phyloP scores from a whole-genome alignment of 2,888 invertebrate genomes.

The Ceriagrion tenellum region DNA sequence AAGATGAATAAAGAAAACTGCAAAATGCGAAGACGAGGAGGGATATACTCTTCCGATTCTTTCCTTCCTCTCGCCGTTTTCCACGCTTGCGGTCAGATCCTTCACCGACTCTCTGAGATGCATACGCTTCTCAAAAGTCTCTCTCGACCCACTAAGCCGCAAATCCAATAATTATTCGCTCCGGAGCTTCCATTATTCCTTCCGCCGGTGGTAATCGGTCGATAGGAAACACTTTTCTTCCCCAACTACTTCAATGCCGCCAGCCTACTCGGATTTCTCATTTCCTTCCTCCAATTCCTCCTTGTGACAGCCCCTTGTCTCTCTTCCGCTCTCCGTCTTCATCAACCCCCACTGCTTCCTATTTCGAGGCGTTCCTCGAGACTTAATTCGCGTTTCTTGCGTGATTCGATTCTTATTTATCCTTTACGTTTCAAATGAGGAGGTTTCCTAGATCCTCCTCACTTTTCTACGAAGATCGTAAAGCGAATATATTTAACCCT shows the following conservation, averaged over 20 bases:
- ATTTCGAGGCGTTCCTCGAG: too few relatives aligned
- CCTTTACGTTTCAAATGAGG: not conserved
- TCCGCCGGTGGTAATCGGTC: not conserved
- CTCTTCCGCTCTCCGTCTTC: not conserved
- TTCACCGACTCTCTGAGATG: not conserved
- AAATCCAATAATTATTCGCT: constrained; percentile 26
- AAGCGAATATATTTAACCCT: not conserved
- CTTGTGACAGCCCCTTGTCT: not conserved
- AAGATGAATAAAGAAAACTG: not conserved
- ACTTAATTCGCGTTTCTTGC: too few relatives aligned
- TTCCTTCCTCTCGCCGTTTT: not conserved
- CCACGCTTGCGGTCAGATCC: not conserved
- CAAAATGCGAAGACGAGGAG: not conserved
- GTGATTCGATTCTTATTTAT: not conserved
- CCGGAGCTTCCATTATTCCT: not conserved
- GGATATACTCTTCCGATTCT: not conserved
- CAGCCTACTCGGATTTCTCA: not conserved
- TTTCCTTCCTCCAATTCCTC: not conserved
- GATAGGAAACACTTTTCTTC: not conserved
- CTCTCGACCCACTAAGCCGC: not conserved
- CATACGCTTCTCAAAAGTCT: not conserved
- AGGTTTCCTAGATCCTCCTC: not conserved
- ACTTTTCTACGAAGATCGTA: not conserved
- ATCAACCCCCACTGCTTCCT: too few relatives aligned
- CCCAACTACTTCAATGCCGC: not conserved